Base-by-base conservation (phyloP, 2,113 vertebrate species). In the Nibea coibor region DNA sequence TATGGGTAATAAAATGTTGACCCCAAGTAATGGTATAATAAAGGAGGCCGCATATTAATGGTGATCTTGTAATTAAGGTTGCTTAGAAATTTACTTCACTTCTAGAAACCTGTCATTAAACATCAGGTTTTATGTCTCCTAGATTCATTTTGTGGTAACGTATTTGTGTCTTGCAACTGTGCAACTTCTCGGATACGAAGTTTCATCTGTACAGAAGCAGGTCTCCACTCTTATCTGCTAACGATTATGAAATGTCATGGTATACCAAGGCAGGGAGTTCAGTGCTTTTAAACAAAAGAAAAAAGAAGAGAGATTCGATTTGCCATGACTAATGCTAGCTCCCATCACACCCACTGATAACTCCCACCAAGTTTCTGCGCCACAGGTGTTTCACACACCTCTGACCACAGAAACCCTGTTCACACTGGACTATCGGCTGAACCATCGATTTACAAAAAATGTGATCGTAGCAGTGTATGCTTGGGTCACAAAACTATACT, bases 191-290 rank as follows among this genome's bases (percentile, higher is more conserved):
- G 45, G 26, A 71, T 26, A 45, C 50, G 12, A 69, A 45, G 64
- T 70, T 81, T 67, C 31, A 61, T 59, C 56, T 28, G 24, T 26
- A 43, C 47, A 67, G 43, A 83, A 72, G 61, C 70, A 42, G 65
- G 64, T 64, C 56, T 63, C 28, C 19, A 5, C 28, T 76, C 9
- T 35, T 19, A 62, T 67, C 68, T 28, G 9, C 57, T 42, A 66
- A 82, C 74, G 57, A 80, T 84, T 84, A 80, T 79, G 28, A 68
- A 81, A 63, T 82, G 87, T 64, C 48, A 63, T 39, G 35, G 65
- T 68, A 74, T 56, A 53, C 53, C 31, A 19, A 64, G 56, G 74
- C 61, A 80, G 54, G 39, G 48, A 67, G 50, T 43, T 19, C 50
- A 72, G 65, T 11, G 50, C 66, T 65, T 59, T 73, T 62, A 78